Evolutionary conservation across 2,113 vertebrate species (phyloP).

Genomic region (Actenoides hombroni): DNA sequence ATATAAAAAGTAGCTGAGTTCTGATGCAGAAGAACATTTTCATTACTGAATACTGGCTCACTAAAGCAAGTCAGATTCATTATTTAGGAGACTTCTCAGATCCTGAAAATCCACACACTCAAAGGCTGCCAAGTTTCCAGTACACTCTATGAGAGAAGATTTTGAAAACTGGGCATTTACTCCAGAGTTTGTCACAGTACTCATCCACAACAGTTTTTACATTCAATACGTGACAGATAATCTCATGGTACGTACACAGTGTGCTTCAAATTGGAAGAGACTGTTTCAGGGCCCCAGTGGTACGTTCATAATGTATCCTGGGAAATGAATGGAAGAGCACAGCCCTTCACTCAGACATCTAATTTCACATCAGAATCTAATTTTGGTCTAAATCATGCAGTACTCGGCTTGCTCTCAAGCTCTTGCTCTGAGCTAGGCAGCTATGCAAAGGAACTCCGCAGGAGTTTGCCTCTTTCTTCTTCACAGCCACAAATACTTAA

Average conservation of each 20-base stretch:
- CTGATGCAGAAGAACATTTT: not conserved
- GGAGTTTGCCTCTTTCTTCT: not conserved
- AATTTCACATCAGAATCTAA: not conserved
- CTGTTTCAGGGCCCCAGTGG: not conserved
- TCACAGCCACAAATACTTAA: not conserved
- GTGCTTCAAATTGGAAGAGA: not conserved
- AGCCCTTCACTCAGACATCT: not conserved
- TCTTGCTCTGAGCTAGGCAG: not conserved
- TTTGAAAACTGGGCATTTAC: not conserved
- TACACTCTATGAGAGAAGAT: not conserved
- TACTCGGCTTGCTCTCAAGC: not conserved
- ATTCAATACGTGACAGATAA: not conserved
- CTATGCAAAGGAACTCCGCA: not conserved
- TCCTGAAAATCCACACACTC: not conserved
- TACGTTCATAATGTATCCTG: rapidly evolving
- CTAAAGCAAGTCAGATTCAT: not conserved
- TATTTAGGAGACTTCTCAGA: not conserved
- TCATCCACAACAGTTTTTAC: not conserved
- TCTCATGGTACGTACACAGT: not conserved
- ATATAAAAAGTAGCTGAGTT: not conserved
- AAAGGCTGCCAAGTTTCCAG: not conserved
- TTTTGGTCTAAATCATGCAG: not conserved
- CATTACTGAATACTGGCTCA: not conserved
- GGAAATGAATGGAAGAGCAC: not conserved
- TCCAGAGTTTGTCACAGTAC: not conserved